Evolutionary conservation across 2,888 invertebrate genomes (phyloP), one percentile per base, ranked within the genome.

Genomic region (Sipunculus nudus): DNA sequence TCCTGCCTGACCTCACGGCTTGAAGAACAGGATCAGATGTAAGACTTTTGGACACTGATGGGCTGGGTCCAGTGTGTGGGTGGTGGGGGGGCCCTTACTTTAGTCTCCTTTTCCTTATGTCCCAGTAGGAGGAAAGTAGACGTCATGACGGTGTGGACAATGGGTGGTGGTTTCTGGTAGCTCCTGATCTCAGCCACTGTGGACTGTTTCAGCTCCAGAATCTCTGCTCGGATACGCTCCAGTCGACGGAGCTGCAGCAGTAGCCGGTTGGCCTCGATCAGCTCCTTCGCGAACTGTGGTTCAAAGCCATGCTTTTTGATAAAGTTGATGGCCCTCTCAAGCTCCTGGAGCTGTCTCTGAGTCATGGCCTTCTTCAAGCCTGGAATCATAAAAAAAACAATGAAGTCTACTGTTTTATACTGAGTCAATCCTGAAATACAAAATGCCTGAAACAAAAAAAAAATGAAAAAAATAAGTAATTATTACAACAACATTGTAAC

Each of bases 141-240:
- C 48, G 73, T 72, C 79, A 81, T 80, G 31, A 80, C 77, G 2
- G 57, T 67, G 55, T 78, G 77, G 21, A 81, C 76, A 28, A 72
- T 71, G 2, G 64, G 60, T 10, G 74, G 76, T 3, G 81, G 80
- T 23, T 74, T 72, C 8, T 71, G 58, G 60, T 79, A 80, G 6
- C 77, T 76, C 8, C 75, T 63, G 52, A 81, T 78, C 60, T 81
- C 81, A 0, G 80, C 75, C 29, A 81, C 78, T 3, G 79, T 79
- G 28, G 75, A 68, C 65, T 81, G 78, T 54, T 78, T 75, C 59
- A 81, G 59, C 39, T 72, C 70, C 19, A 74, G 59, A 52, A 74
- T 75, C 59, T 74, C 74, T 10, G 74, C 72, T 13, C 72, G 61
- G 53, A 74, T 74, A 2, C 73, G 58, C 54, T 75, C 72, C 39